phyloP scores from a whole-genome alignment of 2,888 invertebrate species.

The Lochmaea capreae region DNA sequence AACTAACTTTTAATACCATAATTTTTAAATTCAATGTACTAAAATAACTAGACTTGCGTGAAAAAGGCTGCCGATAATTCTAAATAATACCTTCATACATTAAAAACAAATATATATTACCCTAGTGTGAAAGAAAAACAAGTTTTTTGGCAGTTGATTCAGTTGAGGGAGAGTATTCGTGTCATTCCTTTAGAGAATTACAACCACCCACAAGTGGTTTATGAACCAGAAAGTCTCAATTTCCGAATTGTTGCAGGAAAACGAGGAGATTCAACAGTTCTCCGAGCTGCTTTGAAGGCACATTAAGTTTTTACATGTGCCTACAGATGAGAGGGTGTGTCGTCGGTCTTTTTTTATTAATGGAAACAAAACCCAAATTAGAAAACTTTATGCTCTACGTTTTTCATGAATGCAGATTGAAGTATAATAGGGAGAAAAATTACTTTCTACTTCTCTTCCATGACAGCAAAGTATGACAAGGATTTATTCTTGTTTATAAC shows the following conservation, averaged over 20 bases:
- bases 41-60: no score
- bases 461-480: no score
- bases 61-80: no score
- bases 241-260: slow-evolving; percentile 37
- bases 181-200: slow-evolving; percentile 41
- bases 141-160: slow-evolving; percentile 41
- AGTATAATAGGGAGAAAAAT: no score
- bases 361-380: no score
- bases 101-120: neutral
- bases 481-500: no score
- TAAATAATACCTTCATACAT: neutral
- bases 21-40: no score
- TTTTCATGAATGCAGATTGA: no score
- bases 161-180: slow-evolving; percentile 39
- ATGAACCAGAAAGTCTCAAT: slow-evolving; percentile 36
- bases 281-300: slow-evolving; percentile 9
- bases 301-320: slow-evolving; percentile 11
- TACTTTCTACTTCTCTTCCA: no score
- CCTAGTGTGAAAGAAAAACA: neutral
- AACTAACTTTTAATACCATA: no score
- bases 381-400: no score
- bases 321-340: neutral
- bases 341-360: neutral
- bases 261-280: slow-evolving; percentile 27
- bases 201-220: slow-evolving; percentile 46